Conservation (phyloP, 2,888 invertebrate species). For the Choreutis nemorana region DNA sequence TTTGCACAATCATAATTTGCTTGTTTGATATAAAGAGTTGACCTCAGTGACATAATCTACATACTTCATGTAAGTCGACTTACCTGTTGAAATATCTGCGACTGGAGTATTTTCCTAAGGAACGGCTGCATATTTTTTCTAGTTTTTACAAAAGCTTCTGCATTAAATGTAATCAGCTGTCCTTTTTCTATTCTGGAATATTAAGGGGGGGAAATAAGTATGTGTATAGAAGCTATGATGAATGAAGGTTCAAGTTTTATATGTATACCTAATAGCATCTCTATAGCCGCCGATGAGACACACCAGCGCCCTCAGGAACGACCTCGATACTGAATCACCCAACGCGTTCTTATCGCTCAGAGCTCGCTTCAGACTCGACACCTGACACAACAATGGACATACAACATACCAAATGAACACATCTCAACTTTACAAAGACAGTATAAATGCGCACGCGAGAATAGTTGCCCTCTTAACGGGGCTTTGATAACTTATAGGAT, state of each 20-base stretch:
- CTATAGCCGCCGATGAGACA: slow-evolving; percentile 94
- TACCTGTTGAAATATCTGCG: slow-evolving; percentile 95
- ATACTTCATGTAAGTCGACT: too few relatives aligned
- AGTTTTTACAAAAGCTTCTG: slow-evolving; percentile 87
- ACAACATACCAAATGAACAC: too few relatives aligned
- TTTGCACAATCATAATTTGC: too few relatives aligned
- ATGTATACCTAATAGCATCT: slow-evolving; percentile 78
- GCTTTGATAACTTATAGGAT: too few relatives aligned
- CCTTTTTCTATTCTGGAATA: slow-evolving; percentile 52
- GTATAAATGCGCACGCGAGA: too few relatives aligned
- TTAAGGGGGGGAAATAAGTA: not conserved
- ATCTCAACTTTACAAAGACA: too few relatives aligned
- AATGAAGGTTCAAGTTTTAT: not conserved
- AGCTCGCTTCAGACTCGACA: slow-evolving; percentile 76
- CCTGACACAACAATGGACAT: slow-evolving; percentile 61
- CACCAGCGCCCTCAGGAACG: slow-evolving; percentile 90
- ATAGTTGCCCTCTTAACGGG: too few relatives aligned
- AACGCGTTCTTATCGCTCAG: slow-evolving; percentile 79
- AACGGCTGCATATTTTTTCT: slow-evolving; percentile 90
- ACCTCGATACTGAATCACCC: slow-evolving; percentile 92
- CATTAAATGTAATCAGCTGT: slow-evolving; percentile 79
- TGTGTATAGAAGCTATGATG: not conserved
- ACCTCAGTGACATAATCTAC: too few relatives aligned
- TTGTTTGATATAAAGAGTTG: too few relatives aligned
- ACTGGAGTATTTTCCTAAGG: slow-evolving; percentile 86